Base-by-base conservation (phyloP, 1,140 invertebrate genomes). In the Wasmannia auropunctata region DNA sequence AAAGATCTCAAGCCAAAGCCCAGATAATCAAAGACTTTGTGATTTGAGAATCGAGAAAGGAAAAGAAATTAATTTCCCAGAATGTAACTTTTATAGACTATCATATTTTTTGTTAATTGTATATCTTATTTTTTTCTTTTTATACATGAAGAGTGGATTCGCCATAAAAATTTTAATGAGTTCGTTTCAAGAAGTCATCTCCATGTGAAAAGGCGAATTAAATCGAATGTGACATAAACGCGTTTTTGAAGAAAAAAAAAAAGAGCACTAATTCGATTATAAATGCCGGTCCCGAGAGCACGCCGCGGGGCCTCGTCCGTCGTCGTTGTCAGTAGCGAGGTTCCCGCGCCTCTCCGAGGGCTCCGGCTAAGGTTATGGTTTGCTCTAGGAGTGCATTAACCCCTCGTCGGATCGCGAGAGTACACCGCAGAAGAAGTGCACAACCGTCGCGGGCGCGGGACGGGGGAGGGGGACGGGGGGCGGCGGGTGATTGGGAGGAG, bases 311-410 rank as follows among this genome's bases (percentile, higher is more conserved):
- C 22, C n/a, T 63, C 25, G 43, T 31, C 11, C n/a, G 40, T 49
- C 58, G 43, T 46, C 31, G 65, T 80, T 31, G 43, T 67, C 56
- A 10, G 54, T 31, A 86, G 37, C 56, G 60, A 89, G 86, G 86
- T 90, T 90, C 88, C 86, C 89, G 89, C 88, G 88, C 75, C 60
- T 74, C 87, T 54, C 46, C 63, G 69, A 58, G 79, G 56, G 63
- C 75, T 70, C 70, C 67, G 72, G 58, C 89, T 90, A 91, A 91
- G 89, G 87, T 92, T 90, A 88, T 91, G 88, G 58, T 87, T 91
- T 91, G 89, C 87, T 94, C 91, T 92, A 93, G 89, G 94, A 95
- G 94, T 94, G 92, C 94, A 94, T 94, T 95, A 94, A 95, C 94
- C 94, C 91, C 91, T 86, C 28, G 90, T 76, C 51, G 51, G 62